Base-by-base conservation (phyloP, 30 jellyfish, hydroid and myxozoan genomes). In the Rhopilema esculentum region DNA sequence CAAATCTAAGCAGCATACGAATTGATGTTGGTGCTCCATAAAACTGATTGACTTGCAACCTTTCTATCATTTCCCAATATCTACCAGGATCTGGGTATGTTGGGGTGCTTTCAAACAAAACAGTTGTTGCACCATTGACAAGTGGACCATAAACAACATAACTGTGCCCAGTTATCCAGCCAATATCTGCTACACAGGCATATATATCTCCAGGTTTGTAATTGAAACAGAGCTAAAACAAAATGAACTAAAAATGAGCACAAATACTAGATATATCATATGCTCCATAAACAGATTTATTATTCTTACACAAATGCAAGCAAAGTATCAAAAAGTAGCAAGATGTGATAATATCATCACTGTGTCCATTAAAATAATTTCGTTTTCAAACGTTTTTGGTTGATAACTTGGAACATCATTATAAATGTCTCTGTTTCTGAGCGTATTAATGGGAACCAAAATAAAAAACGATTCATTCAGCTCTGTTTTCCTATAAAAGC, bases 1-100 rank as follows among this genome's bases (percentile, higher is more conserved):
- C 98, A 82, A 64, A 91, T 69, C 89, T 88, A 62, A 96, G 77
- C 73, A 96, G 68, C 26, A 79, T 73, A 19, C 99, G 97, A 71
- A 96, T 91, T 20, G 99, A 97, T 24, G 99, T 96, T 24, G 99
- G 99, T 27, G 99, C 99, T 31, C 98, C 98, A 88, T 96, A 96
- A 81, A 96, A 96, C 77, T 91, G 98, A 74, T 82, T 96, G 68
- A 96, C 72, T 62, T 87, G 88, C 21, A 91, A 80, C 62, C 98
- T 61, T 30, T 96, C 98, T 1, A 96, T 97, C 96, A 91, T 96
- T 78, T 96, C 98, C 99, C 99, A 96, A 84, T 91, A 96, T 29
- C 99, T 84, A 20, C 98, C 97, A 25, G 99, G 98, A 82, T 96
- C 97, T 0, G 99, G 99, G 71, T 96, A 96, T 19, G 88, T 75